phyloP scores from a whole-genome alignment of 2,113 vertebrate genomes.

The Vidua chalybeata region DNA sequence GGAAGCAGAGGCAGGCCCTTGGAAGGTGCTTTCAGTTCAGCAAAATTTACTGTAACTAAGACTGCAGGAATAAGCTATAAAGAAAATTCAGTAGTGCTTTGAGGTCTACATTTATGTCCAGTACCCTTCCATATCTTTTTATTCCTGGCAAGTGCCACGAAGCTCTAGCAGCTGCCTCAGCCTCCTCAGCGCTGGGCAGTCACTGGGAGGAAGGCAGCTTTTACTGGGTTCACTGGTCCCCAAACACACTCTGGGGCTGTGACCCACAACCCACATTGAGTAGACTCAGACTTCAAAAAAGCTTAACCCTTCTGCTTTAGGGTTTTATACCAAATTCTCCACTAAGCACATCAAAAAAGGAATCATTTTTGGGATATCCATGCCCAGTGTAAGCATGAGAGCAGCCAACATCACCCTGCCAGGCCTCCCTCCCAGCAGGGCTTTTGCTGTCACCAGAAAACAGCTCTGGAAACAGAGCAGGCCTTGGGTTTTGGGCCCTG shows the following conservation, averaged over 20 bases:
- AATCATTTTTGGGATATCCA: background rate
- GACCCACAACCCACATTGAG: no score
- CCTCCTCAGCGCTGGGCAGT: background rate
- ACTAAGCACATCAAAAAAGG: background rate
- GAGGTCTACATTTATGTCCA: background rate
- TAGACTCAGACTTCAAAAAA: background rate
- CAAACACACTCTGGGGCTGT: background rate
- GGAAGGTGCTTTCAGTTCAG: slow-evolving; percentile 6
- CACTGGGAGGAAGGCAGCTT: background rate
- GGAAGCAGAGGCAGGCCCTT: background rate
- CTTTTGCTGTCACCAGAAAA: background rate
- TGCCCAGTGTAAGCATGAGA: background rate
- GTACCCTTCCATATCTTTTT: background rate
- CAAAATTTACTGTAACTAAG: slow-evolving; percentile 46
- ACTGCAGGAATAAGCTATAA: background rate
- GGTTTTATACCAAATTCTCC: background rate
- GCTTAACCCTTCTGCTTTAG: background rate
- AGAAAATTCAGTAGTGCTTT: background rate
- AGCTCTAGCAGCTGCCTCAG: background rate
- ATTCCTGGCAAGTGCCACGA: background rate
- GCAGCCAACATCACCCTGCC: background rate
- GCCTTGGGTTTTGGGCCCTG: background rate
- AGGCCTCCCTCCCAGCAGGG: background rate
- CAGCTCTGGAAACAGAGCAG: background rate
- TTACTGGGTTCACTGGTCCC: background rate